Evolutionary conservation across 35 echinoderm and acorn worm genomes (phyloP).

Genomic region (Eucidaris tribuloides): DNA sequence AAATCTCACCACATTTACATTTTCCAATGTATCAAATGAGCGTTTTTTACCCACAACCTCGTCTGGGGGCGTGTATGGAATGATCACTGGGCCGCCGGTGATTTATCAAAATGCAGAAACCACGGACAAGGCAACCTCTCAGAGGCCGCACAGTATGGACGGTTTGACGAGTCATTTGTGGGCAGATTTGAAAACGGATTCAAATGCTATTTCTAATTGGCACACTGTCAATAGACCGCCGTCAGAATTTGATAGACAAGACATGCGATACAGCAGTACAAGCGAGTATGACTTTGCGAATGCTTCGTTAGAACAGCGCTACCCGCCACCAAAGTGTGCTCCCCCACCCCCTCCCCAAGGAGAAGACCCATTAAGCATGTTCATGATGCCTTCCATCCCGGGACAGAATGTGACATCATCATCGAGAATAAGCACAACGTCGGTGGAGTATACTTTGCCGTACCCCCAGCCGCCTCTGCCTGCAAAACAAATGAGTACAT

Average conservation of each 20-base stretch:
- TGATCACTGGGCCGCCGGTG: background rate
- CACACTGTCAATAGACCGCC: background rate
- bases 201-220: background rate
- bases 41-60: too few species aligned
- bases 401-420: background rate
- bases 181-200: background rate
- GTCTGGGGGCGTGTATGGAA: background rate
- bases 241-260: conserved; percentile 16
- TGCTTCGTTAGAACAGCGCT: background rate
- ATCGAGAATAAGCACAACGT: background rate
- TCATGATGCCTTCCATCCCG: background rate
- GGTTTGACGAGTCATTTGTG: background rate
- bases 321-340: conserved; percentile 45
- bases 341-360: conserved; percentile 49
- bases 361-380: background rate
- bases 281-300: conserved; percentile 23
- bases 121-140: background rate
- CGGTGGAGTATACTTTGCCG: conserved; percentile 8
- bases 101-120: conserved; percentile 3
- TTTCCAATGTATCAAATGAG: too few species aligned
- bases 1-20: too few species aligned
- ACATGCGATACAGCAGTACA: conserved; percentile 49
- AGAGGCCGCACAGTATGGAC: background rate
- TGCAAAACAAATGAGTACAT: background rate
- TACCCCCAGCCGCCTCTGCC: background rate